A percentile compares a stretch with the other conserved stretches of the same genome.
Evolutionary conservation across 2,797 vertebrate species (phyloP).

Genomic region (Notolabrus celidotus): DNA sequence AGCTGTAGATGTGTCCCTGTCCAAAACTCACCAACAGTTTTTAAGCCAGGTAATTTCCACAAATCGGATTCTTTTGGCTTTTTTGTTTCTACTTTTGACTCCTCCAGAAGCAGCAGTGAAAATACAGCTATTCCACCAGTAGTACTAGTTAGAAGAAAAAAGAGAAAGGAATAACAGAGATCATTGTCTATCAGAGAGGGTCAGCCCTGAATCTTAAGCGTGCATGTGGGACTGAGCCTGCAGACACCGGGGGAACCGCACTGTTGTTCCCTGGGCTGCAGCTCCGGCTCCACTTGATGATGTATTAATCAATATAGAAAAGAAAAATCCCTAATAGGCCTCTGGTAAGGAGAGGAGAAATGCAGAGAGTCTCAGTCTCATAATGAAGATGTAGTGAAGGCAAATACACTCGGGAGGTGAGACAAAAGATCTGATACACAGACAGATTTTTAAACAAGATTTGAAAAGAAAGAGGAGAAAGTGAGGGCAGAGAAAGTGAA

Average conservation of each 20-base stretch:
- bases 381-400: constrained; percentile 40
- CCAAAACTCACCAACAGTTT: constrained; percentile 4
- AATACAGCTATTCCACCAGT: constrained; percentile 8
- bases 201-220: constrained; percentile 54
- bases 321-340: constrained; percentile 49
- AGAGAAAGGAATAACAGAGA: constrained; percentile 46
- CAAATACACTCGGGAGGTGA: background rate
- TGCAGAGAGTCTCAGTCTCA: background rate
- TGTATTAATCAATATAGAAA: constrained; percentile 66
- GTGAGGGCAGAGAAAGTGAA: background rate
- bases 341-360: constrained; percentile 24
- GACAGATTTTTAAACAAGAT: constrained; percentile 26
- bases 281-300: constrained; percentile 48
- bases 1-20: constrained; percentile 1
- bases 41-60: constrained; percentile 22
- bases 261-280: constrained; percentile 24
- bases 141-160: constrained; percentile 11
- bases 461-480: background rate
- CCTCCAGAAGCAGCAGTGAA: constrained; percentile 10
- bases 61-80: background rate
- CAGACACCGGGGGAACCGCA: constrained; percentile 27
- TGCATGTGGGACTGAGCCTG: constrained; percentile 38
- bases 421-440: background rate
- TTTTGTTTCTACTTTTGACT: constrained; percentile 4
- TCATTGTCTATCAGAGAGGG: constrained; percentile 54